A percentile compares a stretch with the other conserved stretches of the same genome.
Conservation (phyloP, 2,797 vertebrate species). For the Cynopterus sphinx region DNA sequence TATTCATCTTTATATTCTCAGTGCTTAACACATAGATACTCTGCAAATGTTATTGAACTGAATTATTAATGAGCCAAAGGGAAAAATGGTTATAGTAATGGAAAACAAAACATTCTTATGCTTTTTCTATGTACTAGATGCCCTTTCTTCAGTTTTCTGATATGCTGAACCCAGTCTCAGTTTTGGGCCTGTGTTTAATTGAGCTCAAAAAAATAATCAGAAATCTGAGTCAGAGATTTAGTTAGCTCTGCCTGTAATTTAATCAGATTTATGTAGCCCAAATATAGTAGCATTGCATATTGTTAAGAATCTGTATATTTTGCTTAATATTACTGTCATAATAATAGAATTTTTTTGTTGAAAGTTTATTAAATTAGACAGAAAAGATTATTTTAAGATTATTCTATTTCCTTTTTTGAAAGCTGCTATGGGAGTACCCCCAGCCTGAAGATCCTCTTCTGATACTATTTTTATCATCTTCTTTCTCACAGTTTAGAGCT, state of each 20-base stretch:
- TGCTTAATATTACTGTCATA: conserved; percentile 20
- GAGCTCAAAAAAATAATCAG: conserved; percentile 47
- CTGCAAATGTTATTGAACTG: conserved; percentile 48
- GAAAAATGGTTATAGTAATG: conserved; percentile 55
- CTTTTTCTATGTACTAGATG: conserved; percentile 7
- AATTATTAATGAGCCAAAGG: conserved; percentile 64
- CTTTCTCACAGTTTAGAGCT: conserved; percentile 73
- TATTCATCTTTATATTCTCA: conserved; percentile 55
- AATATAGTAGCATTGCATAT: conserved; percentile 37
- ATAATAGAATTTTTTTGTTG: not conserved
- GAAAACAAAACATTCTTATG: conserved; percentile 31
- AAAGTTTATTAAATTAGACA: conserved; percentile 30
- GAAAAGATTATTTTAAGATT: conserved; percentile 36
- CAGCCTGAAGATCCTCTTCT: conserved; percentile 46
- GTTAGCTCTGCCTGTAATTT: conserved; percentile 30
- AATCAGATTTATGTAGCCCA: conserved; percentile 5
- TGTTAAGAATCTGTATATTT: conserved; percentile 38
- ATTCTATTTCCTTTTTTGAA: conserved; percentile 24
- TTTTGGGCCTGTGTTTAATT: conserved; percentile 45
- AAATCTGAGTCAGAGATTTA: not conserved
- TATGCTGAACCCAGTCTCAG: conserved; percentile 7
- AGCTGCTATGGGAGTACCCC: not conserved
- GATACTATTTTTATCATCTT: conserved; percentile 59
- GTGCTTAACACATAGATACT: conserved; percentile 31
- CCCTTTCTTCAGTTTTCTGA: conserved; percentile 62